Base-by-base conservation (phyloP, 2,797 vertebrate species). In the Halcyon leucocephala region DNA sequence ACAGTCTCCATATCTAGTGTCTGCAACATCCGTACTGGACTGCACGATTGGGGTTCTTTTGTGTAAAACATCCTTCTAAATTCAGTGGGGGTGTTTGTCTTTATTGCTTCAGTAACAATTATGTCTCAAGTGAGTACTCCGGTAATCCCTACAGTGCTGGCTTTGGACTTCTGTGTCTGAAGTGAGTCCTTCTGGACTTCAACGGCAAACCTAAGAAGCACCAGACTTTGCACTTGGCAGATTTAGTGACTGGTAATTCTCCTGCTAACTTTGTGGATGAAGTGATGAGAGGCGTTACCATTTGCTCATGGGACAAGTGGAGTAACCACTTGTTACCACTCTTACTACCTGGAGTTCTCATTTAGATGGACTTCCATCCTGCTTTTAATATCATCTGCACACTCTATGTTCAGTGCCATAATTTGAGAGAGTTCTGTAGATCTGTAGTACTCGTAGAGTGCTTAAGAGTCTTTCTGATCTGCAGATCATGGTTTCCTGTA, bases 381-480 rank as follows among this genome's bases (percentile, higher is more conserved):
- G 54, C n/a, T 91, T 13, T 80, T 60, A 20, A 8, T 37, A n/a
- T 35, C 26, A 24, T 37, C 33, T 67, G 48, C 31, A n/a, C 5
- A 2, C 14, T 73, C 21, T 26, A 6, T 0, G 0, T 88, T 61
- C 24, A 44, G 46, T 72, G 46, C 12, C 9, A 1, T 81, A 21
- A 62, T 57, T 21, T 62, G 31, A 71, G 77, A 67, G 28, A 55
- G 37, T 54, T 61, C 57, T 60, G 35, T 79, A 31, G 19, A 6
- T 66, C 55, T 82, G 39, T 82, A 42, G 39, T 46, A 22, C 31
- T 62, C 73, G 28, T 14, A 61, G 35, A 61, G 37, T 16, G 6
- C 13, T 0, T 84, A 65, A 46, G 24, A 67, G 11, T 69, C 42
- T 82, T 12, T 71, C 54, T 78, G 22, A 31, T 73, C 55, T 70